Conservation (phyloP, 2,888 invertebrate species). For the Agrochola lota region DNA sequence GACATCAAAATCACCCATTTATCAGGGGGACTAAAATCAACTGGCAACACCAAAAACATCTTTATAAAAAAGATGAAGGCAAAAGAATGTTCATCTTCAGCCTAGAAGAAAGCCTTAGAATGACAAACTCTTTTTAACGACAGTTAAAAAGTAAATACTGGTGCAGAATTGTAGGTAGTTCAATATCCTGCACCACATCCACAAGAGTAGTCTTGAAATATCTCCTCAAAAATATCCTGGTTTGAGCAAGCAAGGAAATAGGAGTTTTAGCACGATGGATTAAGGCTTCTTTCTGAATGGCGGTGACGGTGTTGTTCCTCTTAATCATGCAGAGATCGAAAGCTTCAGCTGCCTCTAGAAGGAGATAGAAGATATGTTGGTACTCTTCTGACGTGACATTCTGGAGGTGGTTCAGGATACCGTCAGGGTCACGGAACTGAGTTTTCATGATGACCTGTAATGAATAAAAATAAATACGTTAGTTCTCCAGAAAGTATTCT, state of each 20-base stretch:
- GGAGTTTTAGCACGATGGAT: conserved; percentile 93
- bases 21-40: conserved; percentile 45
- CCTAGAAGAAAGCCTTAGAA: conserved; percentile 66
- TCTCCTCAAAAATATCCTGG: conserved; percentile 91
- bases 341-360: conserved; percentile 94
- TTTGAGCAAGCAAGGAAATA: conserved; percentile 92
- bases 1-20: conserved; percentile 54
- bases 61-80: conserved; percentile 56
- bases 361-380: conserved; percentile 91
- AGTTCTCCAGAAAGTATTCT: no score
- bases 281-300: conserved; percentile 92
- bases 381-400: conserved; percentile 89
- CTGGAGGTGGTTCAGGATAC: conserved; percentile 94
- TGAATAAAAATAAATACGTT: not conserved
- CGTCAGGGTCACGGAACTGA: conserved; percentile 95
- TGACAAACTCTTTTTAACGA: conserved; percentile 79
- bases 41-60: conserved; percentile 68
- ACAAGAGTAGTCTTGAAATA: conserved; percentile 90
- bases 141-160: conserved; percentile 93
- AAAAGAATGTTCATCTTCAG: conserved; percentile 66
- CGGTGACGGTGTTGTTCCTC: conserved; percentile 92
- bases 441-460: conserved; percentile 94
- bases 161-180: conserved; percentile 92
- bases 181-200: conserved; percentile 90
- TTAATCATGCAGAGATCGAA: conserved; percentile 95